These are phyloP conservation scores for Meganola albula DNA, from an alignment of 2,888 invertebrate genomes.

Conservation along the genomic window DNA sequence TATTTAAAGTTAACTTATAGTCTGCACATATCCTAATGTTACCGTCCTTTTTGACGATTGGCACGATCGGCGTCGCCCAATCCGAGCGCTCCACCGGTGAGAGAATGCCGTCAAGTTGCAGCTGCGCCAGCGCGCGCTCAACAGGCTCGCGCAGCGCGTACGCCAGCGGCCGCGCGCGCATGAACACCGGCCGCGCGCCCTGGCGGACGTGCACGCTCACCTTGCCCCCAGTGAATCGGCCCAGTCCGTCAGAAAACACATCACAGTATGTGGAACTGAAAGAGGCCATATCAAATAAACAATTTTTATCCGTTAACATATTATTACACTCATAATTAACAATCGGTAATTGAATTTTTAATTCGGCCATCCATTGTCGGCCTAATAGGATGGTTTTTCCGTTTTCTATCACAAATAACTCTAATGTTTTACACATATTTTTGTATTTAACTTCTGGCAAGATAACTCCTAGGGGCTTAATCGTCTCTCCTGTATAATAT, in stretches of 20 bases:
- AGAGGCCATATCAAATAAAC: background rate
- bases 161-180: conserved; percentile 17
- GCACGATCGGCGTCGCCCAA: conserved; percentile 11
- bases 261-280: conserved; percentile 10
- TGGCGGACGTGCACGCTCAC: conserved; percentile 4
- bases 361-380: background rate
- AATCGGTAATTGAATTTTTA: conserved; percentile 1
- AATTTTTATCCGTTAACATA: too few relatives aligned
- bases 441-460: background rate
- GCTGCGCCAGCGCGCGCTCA: conserved; percentile 4
- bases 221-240: conserved; percentile 15
- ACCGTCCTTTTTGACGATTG: conserved; percentile 10
- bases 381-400: conserved; percentile 1
- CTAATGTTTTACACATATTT: background rate
- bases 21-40: conserved; percentile 12
- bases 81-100: conserved; percentile 7
- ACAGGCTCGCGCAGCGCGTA: conserved; percentile 23
- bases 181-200: conserved; percentile 1
- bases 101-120: conserved; percentile 1
- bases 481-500: conserved; percentile 2
- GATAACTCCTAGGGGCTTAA: too few relatives aligned
- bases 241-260: conserved; percentile 16
- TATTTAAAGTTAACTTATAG: conserved; percentile 14
- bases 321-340: background rate
- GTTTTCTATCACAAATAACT: background rate